A percentile compares a stretch with the other conserved stretches of the same genome.
Evolutionary conservation across 2,888 invertebrate genomes (phyloP).

Genomic region (Drosophila differens): DNA sequence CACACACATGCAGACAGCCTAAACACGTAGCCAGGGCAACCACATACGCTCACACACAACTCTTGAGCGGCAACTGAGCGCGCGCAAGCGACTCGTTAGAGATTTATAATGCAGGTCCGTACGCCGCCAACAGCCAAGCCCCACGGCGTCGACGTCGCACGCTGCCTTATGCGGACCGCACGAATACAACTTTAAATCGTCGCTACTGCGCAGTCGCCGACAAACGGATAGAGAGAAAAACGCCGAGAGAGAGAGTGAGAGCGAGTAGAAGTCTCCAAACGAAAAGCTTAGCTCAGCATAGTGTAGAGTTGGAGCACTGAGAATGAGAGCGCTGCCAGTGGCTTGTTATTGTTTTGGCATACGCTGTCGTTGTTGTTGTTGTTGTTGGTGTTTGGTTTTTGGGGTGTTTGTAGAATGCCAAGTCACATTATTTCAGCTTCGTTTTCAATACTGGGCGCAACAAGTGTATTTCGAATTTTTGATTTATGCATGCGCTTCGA

Average conservation of each 20-base stretch:
- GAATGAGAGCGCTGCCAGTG: constrained; percentile 35
- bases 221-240: constrained; percentile 23
- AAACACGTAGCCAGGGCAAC: constrained; percentile 37
- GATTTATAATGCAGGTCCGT: constrained; percentile 68
- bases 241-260: constrained; percentile 9
- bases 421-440: constrained; percentile 70
- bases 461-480: constrained; percentile 75
- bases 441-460: constrained; percentile 74
- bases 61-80: constrained; percentile 68
- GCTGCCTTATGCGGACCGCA: constrained; percentile 51
- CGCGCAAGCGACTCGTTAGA: constrained; percentile 70
- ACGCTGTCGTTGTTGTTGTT: constrained; percentile 27
- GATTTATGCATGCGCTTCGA: constrained; percentile 73
- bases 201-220: constrained; percentile 46
- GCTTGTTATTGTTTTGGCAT: constrained; percentile 62
- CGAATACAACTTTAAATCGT: constrained; percentile 39
- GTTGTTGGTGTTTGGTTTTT: constrained; percentile 32
- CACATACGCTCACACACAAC: constrained; percentile 56
- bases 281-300: constrained; percentile 70
- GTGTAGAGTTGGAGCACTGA: constrained; percentile 61
- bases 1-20: constrained; percentile 16
- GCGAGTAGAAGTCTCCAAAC: constrained; percentile 60
- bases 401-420: constrained; percentile 66
- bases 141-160: constrained; percentile 46
- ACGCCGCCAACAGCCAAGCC: constrained; percentile 50